phyloP scores from a whole-genome alignment of 1,140 invertebrate species.

The Ips nitidus region DNA sequence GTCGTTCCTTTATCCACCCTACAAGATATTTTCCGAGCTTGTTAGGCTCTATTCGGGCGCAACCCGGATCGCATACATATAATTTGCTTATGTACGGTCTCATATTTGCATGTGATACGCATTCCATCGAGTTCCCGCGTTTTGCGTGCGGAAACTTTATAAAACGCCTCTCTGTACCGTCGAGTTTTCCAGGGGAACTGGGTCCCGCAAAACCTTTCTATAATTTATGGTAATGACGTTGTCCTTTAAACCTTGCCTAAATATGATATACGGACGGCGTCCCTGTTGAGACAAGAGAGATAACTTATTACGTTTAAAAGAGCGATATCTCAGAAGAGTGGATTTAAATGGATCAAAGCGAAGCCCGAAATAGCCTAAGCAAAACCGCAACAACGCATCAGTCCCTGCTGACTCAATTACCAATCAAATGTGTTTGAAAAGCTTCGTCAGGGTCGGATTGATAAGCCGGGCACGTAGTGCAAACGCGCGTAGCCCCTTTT shows the following conservation, averaged over 20 bases:
- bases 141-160: conserved; percentile 31
- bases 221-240: conserved; percentile 31
- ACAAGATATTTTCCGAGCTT: conserved; percentile 43
- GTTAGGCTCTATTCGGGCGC: conserved; percentile 42
- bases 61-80: conserved; percentile 35
- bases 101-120: conserved; percentile 42
- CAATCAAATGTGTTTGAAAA: conserved; percentile 6
- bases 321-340: conserved; percentile 16
- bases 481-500: conserved; percentile 3
- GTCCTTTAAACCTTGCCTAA: conserved; percentile 27
- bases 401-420: conserved; percentile 2
- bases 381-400: conserved; percentile 6
- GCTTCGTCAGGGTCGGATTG: background rate
- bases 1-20: conserved; percentile 14
- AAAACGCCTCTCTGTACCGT: conserved; percentile 9
- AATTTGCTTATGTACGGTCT: conserved; percentile 34
- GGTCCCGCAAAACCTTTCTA: conserved; percentile 15
- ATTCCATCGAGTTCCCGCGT: conserved; percentile 27
- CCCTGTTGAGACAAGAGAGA: no score
- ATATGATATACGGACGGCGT: conserved; percentile 13
- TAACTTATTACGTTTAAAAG: no score
- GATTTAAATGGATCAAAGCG: conserved; percentile 21
- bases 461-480: conserved; percentile 5
- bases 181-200: conserved; percentile 6
- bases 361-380: no score